A percentile compares a stretch with the other conserved stretches of the same genome.
phyloP scores from a whole-genome alignment of 2,113 vertebrate genomes.

The Sinocyclocheilus rhinocerous region DNA sequence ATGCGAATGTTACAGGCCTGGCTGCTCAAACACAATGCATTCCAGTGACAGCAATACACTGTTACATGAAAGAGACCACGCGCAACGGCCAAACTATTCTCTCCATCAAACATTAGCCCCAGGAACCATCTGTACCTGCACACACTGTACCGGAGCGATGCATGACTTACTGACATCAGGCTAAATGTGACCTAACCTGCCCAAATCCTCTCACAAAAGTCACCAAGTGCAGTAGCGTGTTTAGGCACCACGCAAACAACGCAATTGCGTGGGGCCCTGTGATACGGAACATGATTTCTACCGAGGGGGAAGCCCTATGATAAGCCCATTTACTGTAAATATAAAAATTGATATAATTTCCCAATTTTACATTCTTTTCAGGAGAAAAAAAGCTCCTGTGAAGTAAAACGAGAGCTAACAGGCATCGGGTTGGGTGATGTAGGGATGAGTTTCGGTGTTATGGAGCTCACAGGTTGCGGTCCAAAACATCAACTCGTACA shows the following conservation, averaged over 20 bases:
- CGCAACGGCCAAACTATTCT: conserved; percentile 34
- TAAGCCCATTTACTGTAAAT: neutral
- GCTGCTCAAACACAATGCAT: conserved; percentile 76
- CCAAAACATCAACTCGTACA: conserved; percentile 44
- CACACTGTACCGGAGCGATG: neutral
- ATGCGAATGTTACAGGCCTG: conserved; percentile 61
- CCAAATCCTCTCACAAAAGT: neutral
- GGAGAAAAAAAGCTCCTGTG: neutral
- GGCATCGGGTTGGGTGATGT: conserved; percentile 34
- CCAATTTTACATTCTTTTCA: neutral
- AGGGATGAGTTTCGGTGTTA: conserved; percentile 49
- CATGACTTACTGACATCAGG: neutral
- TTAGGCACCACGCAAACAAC: no score
- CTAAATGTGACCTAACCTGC: neutral
- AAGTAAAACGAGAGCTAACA: conserved; percentile 36
- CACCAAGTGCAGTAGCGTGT: neutral
- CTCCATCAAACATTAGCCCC: conserved; percentile 19
- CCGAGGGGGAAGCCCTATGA: neutral
- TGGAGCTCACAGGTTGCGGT: conserved; percentile 40
- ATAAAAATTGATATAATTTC: no score
- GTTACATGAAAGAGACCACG: conserved; percentile 62
- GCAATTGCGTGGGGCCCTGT: no score
- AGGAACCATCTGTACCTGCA: conserved; percentile 9
- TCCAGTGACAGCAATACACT: conserved; percentile 55
- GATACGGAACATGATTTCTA: no score